phyloP scores from a whole-genome alignment of 2,888 invertebrate genomes.

The Hypolimnas misippus region DNA sequence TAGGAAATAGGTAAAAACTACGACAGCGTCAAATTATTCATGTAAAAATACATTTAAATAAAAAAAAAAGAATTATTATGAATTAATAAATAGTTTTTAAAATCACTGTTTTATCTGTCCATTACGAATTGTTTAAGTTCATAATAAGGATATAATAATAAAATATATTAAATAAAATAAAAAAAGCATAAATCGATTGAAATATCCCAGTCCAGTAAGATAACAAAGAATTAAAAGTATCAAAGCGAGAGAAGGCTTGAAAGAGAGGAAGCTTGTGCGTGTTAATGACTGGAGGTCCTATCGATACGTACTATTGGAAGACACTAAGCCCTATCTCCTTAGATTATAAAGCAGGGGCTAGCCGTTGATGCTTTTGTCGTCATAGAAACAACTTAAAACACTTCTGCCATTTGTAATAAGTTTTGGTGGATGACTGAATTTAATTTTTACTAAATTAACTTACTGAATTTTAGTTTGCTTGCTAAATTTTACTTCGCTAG shows the following conservation, averaged over 20 bases:
- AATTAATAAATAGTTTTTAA: too few relatives aligned
- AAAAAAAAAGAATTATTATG: too few relatives aligned
- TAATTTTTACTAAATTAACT: background rate
- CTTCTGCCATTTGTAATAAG: slow-evolving; percentile 19
- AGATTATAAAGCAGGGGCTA: slow-evolving; percentile 32
- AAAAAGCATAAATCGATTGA: slow-evolving; percentile 54
- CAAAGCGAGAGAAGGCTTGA: slow-evolving; percentile 58
- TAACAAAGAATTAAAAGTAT: slow-evolving; percentile 46
- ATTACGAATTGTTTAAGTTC: too few relatives aligned
- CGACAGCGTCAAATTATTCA: too few relatives aligned
- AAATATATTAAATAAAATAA: background rate
- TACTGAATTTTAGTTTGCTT: background rate
- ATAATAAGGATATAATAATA: background rate
- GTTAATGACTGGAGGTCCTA: slow-evolving; percentile 71
- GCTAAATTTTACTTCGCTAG: background rate
- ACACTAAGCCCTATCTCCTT: slow-evolving; percentile 26
- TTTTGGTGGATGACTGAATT: background rate
- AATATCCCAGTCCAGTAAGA: slow-evolving; percentile 49
- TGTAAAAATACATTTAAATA: too few relatives aligned
- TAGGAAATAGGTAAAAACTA: too few relatives aligned
- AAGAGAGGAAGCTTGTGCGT: slow-evolving; percentile 65
- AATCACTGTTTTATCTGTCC: too few relatives aligned
- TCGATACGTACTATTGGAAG: slow-evolving; percentile 27
- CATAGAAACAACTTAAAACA: slow-evolving; percentile 4
- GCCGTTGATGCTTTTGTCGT: slow-evolving; percentile 21